Base-by-base conservation (phyloP, 92 coral and sea anemone genomes). In the Actinernus sp. region DNA sequence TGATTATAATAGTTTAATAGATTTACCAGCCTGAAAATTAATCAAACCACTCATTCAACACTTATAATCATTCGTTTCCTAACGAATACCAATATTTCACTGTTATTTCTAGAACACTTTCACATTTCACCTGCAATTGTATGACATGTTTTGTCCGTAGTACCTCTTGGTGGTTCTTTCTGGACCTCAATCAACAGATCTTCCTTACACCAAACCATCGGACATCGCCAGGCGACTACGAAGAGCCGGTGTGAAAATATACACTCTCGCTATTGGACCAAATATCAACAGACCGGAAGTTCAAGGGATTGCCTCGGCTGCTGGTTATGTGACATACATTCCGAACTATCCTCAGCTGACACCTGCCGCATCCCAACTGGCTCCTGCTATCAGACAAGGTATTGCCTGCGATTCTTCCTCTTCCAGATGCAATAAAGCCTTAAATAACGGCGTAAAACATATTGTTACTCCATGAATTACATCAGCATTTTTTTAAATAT, bases 181-280 rank as follows among this genome's bases (percentile, higher is more conserved):
- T 53, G 86, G 86, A 23, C 65, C 49, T 23, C 86, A 79, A 34
- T 60, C 56, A 11, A 79, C 67, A 7, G 43, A 63, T 18, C 26
- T 20, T 18, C 65, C 79, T 2, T 41, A 63, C 76, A 81, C 82
- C 8, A n/a, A 47, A 22, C 75, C 77, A 31, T 5, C 81, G 22
- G 63, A 9, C 3, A 55, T 63, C 4, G 60, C 88, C 2, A 46
- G 55, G 40, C 46, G 73, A 16, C 46, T 81, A 11, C 55, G 39
- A 48, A 26, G 37, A 24, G 61, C 49, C 28, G 76, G 76, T n/a
- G 47, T 72, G 1, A 47, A 48, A 45, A 44, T 45, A 14, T 62
- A 27, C 39, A 47, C 70, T 12, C 27, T 62, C 14, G 70, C 49
- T 2, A 55, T 62, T 45, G 70, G 70, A 62, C 9, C 7, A 10